Conservation (phyloP, 2,888 invertebrate genomes). For the Andrena dorsata region DNA sequence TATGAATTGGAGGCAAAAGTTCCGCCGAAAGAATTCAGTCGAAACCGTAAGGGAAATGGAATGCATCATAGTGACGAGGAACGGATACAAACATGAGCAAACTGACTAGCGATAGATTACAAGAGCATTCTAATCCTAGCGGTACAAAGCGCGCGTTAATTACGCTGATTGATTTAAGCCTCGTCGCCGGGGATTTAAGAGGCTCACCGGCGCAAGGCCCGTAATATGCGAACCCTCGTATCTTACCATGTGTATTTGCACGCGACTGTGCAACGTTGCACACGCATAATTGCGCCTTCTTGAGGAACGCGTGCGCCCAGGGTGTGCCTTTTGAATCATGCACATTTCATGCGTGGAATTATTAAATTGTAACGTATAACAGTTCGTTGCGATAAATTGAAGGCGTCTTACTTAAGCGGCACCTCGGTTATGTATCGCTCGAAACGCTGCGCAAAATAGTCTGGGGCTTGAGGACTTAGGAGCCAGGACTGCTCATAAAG, state of each 20-base stretch:
- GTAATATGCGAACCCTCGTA: constrained; percentile 48
- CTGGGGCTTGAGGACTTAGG: background rate
- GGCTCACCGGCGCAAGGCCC: constrained; percentile 68
- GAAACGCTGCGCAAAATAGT: background rate
- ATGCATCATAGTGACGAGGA: constrained; percentile 9
- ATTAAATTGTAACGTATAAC: constrained; percentile 51
- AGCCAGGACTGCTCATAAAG: background rate
- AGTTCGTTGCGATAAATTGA: constrained; percentile 45
- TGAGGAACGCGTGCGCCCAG: constrained; percentile 32
- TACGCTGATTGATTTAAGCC: constrained; percentile 82
- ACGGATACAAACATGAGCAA: constrained; percentile 29
- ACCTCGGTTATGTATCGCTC: background rate
- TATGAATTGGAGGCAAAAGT: background rate
- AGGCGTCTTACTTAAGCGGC: constrained; percentile 25
- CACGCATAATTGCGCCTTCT: constrained; percentile 47
- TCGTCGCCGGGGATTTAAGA: constrained; percentile 77
- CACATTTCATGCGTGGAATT: constrained; percentile 35
- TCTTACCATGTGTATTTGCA: constrained; percentile 52
- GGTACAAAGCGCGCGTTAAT: constrained; percentile 81
- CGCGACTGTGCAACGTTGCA: constrained; percentile 37
- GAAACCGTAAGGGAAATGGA: constrained; percentile 1
- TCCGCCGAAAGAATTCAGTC: background rate
- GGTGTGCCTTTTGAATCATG: constrained; percentile 48
- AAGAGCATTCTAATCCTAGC: constrained; percentile 77
- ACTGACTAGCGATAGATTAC: constrained; percentile 42